A percentile compares a stretch with the other conserved stretches of the same genome.
Conservation (phyloP, 1,140 invertebrate genomes). For the Colletes gigas region DNA sequence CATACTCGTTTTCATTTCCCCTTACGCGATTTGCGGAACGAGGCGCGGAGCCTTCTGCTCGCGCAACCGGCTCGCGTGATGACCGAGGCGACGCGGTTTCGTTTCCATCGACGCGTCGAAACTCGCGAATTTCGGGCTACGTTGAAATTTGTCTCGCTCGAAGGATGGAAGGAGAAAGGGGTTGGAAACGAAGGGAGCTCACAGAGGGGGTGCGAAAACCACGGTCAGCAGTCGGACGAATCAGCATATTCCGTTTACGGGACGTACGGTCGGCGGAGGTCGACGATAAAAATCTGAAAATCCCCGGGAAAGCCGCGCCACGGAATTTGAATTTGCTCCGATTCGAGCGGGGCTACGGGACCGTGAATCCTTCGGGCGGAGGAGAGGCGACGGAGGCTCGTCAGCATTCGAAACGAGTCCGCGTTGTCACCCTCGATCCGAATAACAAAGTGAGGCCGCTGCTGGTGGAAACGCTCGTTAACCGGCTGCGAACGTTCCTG, state of each 20-base stretch:
- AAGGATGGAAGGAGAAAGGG: not conserved
- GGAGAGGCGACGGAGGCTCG: not conserved
- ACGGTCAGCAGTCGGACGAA: slow-evolving; percentile 40
- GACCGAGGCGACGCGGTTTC: not conserved
- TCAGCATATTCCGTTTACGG: slow-evolving; percentile 61
- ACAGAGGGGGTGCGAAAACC: slow-evolving; percentile 17
- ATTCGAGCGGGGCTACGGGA: slow-evolving; percentile 1
- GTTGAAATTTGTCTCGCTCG: too few relatives aligned
- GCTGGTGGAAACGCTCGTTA: slow-evolving; percentile 45
- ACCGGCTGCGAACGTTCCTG: slow-evolving; percentile 28
- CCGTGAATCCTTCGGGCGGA: slow-evolving; percentile 29
- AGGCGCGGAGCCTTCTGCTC: slow-evolving; percentile 42
- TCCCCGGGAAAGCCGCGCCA: slow-evolving; percentile 55
- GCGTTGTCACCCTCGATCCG: slow-evolving; percentile 49
- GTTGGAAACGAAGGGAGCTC: not conserved
- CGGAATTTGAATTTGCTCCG: slow-evolving; percentile 72
- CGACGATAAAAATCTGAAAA: slow-evolving; percentile 65
- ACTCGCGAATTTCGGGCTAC: too few relatives aligned
- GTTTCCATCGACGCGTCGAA: not conserved
- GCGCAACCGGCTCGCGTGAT: slow-evolving; percentile 26
- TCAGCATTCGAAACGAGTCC: slow-evolving; percentile 50
- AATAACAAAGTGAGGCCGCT: slow-evolving; percentile 55
- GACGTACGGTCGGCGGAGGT: slow-evolving; percentile 36
- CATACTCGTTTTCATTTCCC: slow-evolving; percentile 78
- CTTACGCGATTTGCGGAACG: slow-evolving; percentile 76